phyloP scores from a whole-genome alignment of 2,113 vertebrate species.

The Syngnathus floridae region DNA sequence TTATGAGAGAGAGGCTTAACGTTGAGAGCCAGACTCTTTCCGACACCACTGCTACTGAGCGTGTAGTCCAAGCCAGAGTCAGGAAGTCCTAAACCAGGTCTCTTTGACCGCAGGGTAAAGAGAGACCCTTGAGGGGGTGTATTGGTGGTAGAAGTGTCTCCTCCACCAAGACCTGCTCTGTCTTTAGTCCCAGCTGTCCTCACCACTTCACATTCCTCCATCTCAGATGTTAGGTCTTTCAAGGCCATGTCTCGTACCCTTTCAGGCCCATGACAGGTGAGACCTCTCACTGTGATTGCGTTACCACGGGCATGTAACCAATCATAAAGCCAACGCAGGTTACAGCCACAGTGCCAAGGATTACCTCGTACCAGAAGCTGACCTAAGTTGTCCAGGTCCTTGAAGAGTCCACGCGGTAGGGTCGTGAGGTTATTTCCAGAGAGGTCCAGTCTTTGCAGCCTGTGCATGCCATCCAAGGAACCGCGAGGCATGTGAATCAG shows the following conservation, averaged over 20 bases:
- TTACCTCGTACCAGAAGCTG: slow-evolving; percentile 86
- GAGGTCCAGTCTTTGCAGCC: slow-evolving; percentile 81
- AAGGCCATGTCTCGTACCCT: slow-evolving; percentile 81
- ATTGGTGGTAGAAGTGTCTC: slow-evolving; percentile 73
- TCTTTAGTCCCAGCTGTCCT: slow-evolving; percentile 60
- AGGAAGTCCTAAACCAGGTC: slow-evolving; percentile 77
- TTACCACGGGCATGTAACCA: slow-evolving; percentile 82
- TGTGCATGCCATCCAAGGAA: slow-evolving; percentile 78
- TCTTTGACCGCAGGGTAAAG: slow-evolving; percentile 83
- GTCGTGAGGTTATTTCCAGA: slow-evolving; percentile 93
- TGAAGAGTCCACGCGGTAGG: slow-evolving; percentile 83
- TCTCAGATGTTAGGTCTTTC: slow-evolving; percentile 79
- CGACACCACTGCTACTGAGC: slow-evolving; percentile 74
- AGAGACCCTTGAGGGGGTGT: slow-evolving; percentile 83
- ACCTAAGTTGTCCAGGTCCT: slow-evolving; percentile 80
- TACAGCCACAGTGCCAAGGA: slow-evolving; percentile 94
- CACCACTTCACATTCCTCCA: slow-evolving; percentile 83
- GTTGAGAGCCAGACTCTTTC: slow-evolving; percentile 81
- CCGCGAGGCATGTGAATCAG: slow-evolving; percentile 84
- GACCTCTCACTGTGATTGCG: slow-evolving; percentile 80
- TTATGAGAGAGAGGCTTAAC: slow-evolving; percentile 84
- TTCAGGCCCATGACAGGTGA: slow-evolving; percentile 86
- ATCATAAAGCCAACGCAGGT: slow-evolving; percentile 85
- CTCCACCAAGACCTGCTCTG: slow-evolving; percentile 48
- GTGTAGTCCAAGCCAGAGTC: slow-evolving; percentile 82